Base-by-base conservation (phyloP, 1,140 invertebrate species). In the Conopomorpha cramerella region DNA sequence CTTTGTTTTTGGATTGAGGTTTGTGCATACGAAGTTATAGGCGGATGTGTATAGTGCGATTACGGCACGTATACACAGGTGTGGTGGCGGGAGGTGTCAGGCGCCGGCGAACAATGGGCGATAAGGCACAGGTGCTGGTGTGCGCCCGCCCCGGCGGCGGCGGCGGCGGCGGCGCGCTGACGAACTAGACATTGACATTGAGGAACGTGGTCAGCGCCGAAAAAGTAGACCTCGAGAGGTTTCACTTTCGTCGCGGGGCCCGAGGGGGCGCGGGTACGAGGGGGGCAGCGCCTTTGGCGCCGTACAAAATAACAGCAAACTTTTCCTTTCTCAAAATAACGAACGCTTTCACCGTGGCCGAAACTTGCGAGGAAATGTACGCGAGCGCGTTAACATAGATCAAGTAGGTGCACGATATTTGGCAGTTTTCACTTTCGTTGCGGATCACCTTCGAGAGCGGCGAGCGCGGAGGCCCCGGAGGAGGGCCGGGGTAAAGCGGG, bases 261-360 rank as follows among this genome's bases (percentile, higher is more conserved):
- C 29, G 27, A 36, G 19, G 23, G 13, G 14, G 28, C 26, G 30
- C 19, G 34, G 12, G 37, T 39, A n/a, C 38, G 34, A 39, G 29
- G 25, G 38, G 36, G 36, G 25, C 33, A 33, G 7, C 38, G 30
- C 19, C 29, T 39, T 23, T 34, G 34, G 43, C 38, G 32, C 48
- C 48, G 46, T 49, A 58, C 49, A 62, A 65, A 65, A 66, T 68
- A 62, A 62, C 51, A 65, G 62, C 56, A 59, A n/a, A 67, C 68
- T 68, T 68, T 68, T 70, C 62, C 68, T 70, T 73, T 73, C 68
- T 66, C 56, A 73, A 73, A 68, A 70, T 54, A 49, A 56, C 53
- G 52, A 58, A 47, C 55, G 67, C 68, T 73, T 73, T 73, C 65
- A 62, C 68, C 56, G 49, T 36, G 38, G 50, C 59, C 55, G 50